Base-by-base conservation (phyloP, 1,140 invertebrate species). In the Drosophila pseudoananassae region DNA sequence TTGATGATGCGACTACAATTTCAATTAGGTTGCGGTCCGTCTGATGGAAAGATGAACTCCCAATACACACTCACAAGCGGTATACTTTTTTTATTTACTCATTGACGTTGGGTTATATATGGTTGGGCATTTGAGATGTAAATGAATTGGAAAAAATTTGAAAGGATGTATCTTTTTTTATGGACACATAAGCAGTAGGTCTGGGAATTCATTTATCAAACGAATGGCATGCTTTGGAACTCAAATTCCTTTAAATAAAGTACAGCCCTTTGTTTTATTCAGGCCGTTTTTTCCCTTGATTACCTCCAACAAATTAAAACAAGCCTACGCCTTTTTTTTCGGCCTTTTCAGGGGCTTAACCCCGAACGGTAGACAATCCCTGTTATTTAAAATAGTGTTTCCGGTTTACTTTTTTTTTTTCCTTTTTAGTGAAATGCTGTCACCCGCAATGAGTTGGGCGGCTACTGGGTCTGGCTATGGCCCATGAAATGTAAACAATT, bases 1-100 rank as follows among this genome's bases (percentile, higher is more conserved):
- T 85, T 85, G 82, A 85, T 85, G 82, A 82, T 85, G 59, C 79
- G 56, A 69, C 73, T 63, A 74, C 78, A 51, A 53, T 59, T 85
- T 87, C 82, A 85, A 85, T 85, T 85, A 85, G 82, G 78, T 77
- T 52, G 69, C 50, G 40, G 61, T 68, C 50, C 27, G 50, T 52
- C 17, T 50, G n/a, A 14, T 1, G 66, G 43, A 49, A 23, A 69
- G 31, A 69, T 69, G 65, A 69, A 69, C 65, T 68, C 43, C 43
- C 50, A 66, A 29, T 53, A 38, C 17, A 53, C 40, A 68, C 31
- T 10, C 31, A 7, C 0, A 29, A 1, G 8, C 50, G 63, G 8
- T 68, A 55, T 55, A 27, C 1, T 27, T 27, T 27, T 68, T 69
- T 29, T 47, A 68, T 68, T 31, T 49, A 69, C 50, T 66, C 64